Percentiles rank a stretch among this genome's conserved stretches.
Evolutionary conservation across 2,113 vertebrate genomes (phyloP).

Genomic region (Hydrochoerus hydrochaeris): DNA sequence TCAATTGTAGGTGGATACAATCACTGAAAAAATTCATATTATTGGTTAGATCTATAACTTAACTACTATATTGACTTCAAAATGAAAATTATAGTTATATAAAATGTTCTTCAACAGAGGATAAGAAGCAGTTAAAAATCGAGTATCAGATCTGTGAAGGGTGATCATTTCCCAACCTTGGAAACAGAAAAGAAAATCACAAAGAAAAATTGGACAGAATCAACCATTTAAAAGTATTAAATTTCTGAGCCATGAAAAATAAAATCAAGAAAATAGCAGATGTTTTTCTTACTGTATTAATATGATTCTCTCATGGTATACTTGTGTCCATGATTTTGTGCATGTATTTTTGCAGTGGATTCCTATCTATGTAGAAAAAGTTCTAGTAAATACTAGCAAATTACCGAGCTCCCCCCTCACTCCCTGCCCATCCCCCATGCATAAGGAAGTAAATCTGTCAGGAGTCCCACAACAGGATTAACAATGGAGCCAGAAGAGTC

Average conservation of each 20-base stretch:
- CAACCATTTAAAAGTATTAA: background rate
- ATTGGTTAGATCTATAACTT: background rate
- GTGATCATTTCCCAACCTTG: background rate
- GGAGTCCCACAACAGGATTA: background rate
- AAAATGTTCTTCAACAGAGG: background rate
- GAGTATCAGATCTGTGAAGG: background rate
- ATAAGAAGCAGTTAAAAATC: background rate
- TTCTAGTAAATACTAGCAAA: background rate
- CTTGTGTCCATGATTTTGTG: background rate
- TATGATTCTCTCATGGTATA: background rate
- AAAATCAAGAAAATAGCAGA: constrained; percentile 17
- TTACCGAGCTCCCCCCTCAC: background rate
- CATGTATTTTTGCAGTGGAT: background rate
- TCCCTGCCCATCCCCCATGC: background rate
- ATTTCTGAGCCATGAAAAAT: constrained; percentile 35
- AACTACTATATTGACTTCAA: background rate
- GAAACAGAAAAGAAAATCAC: background rate
- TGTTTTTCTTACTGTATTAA: constrained; percentile 41
- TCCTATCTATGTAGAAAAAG: background rate
- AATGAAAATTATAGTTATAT: background rate
- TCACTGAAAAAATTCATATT: background rate
- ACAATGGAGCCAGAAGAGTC: background rate
- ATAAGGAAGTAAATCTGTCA: too few species aligned
- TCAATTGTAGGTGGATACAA: background rate
- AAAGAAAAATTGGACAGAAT: background rate